Base-by-base conservation (phyloP, 2,113 vertebrate genomes). In the Chitala chitala region DNA sequence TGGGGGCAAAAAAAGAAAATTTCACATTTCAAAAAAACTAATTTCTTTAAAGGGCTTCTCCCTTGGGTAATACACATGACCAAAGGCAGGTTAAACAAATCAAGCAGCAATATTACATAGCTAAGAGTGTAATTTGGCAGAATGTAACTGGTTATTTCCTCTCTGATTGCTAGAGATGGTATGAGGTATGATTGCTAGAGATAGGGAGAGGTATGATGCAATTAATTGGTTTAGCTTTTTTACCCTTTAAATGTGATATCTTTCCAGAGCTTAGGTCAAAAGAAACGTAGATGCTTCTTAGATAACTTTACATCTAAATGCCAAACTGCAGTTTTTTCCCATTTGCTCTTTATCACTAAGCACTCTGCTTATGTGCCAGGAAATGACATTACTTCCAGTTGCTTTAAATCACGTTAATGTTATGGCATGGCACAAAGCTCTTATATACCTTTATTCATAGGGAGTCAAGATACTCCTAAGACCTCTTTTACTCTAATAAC, bases 361-460 rank as follows among this genome's bases (percentile, higher is more conserved):
- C 76, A 64, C 75, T 77, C 36, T 73, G 76, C 61, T 76, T 83
- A 75, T 81, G 78, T 50, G 31, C 77, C 75, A 68, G 77, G 71
- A 83, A 82, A 83, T 83, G 78, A 79, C 76, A 82, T 82, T 81
- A 83, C 72, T 76, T 65, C 71, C 80, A 79, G 77, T 77, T 80
- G 77, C 78, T 63, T 82, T 82, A 78, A 78, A 82, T 83, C 78
- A 78, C 70, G 74, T 76, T 80, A 81, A 80, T 81, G 78, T 75
- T 81, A 71, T 69, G 75, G 73, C 78, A 76, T 79, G 76, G 79
- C 71, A 73, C 61, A 51, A 58, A 66, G 53, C 64, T 78, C 69
- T 69, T 74, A 73, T 74, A 69, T 73, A 63, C 73, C 46, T 72
- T 69, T 70, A 71, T 81, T 76, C 75, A 77, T 71, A 68, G 63